Percentiles rank a stretch among this genome's conserved stretches.
Evolutionary conservation across 2,113 vertebrate species (phyloP).

Genomic region (Xiphophorus couchianus): DNA sequence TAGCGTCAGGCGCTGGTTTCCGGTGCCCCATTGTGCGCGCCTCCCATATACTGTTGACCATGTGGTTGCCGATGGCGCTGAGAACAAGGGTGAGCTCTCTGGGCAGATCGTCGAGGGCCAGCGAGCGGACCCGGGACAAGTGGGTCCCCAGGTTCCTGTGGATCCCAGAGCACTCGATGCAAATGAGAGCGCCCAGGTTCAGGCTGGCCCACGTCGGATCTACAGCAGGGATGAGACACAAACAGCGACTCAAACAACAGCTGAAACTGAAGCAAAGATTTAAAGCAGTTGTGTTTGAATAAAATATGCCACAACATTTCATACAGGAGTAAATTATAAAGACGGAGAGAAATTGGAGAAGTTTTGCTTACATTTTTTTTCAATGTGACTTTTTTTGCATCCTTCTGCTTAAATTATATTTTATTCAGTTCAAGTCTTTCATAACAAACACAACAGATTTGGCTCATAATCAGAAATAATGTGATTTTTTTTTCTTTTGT

Average conservation of each 20-base stretch:
- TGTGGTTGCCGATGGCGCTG: conserved; percentile 74
- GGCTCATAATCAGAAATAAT: background rate
- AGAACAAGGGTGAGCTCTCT: conserved; percentile 73
- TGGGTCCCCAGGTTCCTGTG: conserved; percentile 78
- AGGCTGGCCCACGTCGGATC: conserved; percentile 78
- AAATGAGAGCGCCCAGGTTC: conserved; percentile 75
- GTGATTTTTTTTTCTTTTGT: background rate
- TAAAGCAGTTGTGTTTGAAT: background rate
- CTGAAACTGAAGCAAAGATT: background rate
- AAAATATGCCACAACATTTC: no score
- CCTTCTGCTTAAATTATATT: no score
- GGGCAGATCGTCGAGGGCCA: conserved; percentile 74
- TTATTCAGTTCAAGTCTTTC: no score
- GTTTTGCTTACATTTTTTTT: no score
- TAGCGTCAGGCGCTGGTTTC: conserved; percentile 69
- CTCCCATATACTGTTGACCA: conserved; percentile 77
- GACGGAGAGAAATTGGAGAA: no score
- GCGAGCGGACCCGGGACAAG: conserved; percentile 71
- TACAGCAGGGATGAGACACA: conserved; percentile 15
- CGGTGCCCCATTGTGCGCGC: conserved; percentile 61
- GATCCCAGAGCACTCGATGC: conserved; percentile 77
- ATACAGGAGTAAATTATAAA: no score
- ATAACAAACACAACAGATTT: background rate
- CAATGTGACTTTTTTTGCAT: no score
- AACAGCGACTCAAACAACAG: background rate